Base-by-base conservation (phyloP, 2,113 vertebrate genomes). In the Ariopsis seemanni region DNA sequence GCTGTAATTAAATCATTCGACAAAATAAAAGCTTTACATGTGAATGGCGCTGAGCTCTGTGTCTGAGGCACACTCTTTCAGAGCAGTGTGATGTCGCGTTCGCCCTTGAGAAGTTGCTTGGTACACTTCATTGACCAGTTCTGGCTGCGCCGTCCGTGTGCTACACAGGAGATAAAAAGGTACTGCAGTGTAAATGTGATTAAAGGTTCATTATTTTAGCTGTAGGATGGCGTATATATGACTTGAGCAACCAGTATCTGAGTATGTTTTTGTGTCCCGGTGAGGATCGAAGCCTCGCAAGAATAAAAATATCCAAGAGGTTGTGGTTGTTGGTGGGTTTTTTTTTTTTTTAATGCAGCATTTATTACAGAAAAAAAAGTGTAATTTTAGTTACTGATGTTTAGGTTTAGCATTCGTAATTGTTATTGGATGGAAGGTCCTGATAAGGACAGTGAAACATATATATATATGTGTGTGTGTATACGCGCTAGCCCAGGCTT, bases 1-100 rank as follows among this genome's bases (percentile, higher is more conserved):
- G n/a, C 53, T 78, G 27, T 52, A 72, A 53, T 67, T 27, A 87
- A 87, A 81, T 69, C 78, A 75, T 75, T 55, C 75, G 10, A 50
- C 34, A 71, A 71, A 50, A 1, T 2, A 8, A 14, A 84, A 57
- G 86, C 78, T 27, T 55, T 78, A 57, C 55, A 53, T 82, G 18
- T 48, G 78, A 80, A 84, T 65, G 48, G 48, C 62, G 30, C 9
- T 9, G 27, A 58, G 10, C 53, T 20, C 22, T 25, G 48, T 85
- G 48, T 75, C 71, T 69, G 53, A 52, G n/a, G 5, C 81, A 52
- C 55, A 25, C 71, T 12, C 67, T 85, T 89, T 82, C 53, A 65
- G 85, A 79, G 22, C 52, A 4, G 9, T 2, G 71, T n/a, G 84
- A 11, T n/a, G 58, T 12, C 9, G 20, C 42, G 42, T 77, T 30